Percentiles rank a stretch among this genome's conserved stretches.
Conservation (phyloP, 2,888 invertebrate species). For the Ophion slaviceki region DNA sequence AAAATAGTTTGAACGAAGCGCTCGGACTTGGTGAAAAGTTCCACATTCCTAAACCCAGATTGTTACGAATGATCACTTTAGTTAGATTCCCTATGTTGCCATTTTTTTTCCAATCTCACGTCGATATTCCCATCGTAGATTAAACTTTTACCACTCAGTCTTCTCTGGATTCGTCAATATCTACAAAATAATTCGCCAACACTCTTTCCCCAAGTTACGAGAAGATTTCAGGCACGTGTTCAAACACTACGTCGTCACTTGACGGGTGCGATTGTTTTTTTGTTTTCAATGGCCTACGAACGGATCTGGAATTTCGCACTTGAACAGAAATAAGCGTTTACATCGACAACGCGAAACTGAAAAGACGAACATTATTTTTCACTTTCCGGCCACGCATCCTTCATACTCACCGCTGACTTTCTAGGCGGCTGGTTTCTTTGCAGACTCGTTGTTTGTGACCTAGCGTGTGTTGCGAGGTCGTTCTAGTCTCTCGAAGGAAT, state of each 20-base stretch:
- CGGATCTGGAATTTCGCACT: background rate
- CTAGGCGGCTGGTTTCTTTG: background rate
- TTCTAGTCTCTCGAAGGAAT: conserved; percentile 14
- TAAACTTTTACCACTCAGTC: background rate
- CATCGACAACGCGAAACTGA: background rate
- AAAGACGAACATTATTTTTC: conserved; percentile 11
- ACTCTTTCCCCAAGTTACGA: background rate
- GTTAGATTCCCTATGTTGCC: too few relatives aligned
- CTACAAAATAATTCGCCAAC: background rate
- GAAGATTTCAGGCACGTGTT: background rate
- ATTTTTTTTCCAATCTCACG: background rate
- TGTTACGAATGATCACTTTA: too few relatives aligned
- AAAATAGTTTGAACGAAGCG: too few relatives aligned
- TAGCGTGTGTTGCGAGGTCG: background rate
- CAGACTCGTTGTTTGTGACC: conserved; percentile 10
- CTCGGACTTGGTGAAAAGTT: too few relatives aligned
- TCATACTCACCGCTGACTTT: conserved; percentile 1
- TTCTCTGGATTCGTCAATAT: background rate
- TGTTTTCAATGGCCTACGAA: background rate
- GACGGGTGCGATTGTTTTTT: background rate
- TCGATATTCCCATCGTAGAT: background rate
- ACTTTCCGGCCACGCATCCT: background rate
- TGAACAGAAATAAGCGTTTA: too few relatives aligned
- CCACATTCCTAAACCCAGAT: too few relatives aligned
- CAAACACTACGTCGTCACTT: background rate